These are phyloP conservation scores for Aradus depressus DNA, from an alignment of 2,888 invertebrate species.

Conservation along the genomic window DNA sequence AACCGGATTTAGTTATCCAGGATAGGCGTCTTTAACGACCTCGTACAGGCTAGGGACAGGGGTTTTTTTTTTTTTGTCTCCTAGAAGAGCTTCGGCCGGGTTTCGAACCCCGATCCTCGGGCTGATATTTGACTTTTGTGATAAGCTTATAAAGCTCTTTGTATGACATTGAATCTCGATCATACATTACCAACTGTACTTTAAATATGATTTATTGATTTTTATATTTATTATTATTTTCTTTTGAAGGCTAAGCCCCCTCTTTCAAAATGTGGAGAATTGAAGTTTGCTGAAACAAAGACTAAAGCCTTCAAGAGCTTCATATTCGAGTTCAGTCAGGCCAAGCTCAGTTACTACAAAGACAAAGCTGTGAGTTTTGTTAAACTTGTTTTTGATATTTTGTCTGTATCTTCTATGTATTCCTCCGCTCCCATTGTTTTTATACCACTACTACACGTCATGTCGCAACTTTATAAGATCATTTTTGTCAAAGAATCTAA, in stretches of 20 bases:
- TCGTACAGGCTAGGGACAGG: too few relatives aligned
- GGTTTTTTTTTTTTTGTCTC: too few relatives aligned
- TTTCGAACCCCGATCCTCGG: too few relatives aligned
- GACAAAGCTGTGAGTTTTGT: conserved; percentile 52
- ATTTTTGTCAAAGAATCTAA: too few relatives aligned
- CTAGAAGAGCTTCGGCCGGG: too few relatives aligned
- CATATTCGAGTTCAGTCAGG: conserved; percentile 70
- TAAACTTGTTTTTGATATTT: conserved; percentile 16
- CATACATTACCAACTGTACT: too few relatives aligned
- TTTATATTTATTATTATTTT: background rate
- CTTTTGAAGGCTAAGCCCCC: conserved; percentile 48
- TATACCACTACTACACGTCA: background rate
- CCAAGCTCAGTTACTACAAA: conserved; percentile 63
- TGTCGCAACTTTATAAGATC: too few relatives aligned
- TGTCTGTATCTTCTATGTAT: background rate
- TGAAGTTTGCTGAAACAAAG: conserved; percentile 64
- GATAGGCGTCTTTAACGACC: too few relatives aligned
- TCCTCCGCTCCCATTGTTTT: background rate
- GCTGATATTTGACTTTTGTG: too few relatives aligned
- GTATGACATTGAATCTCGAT: too few relatives aligned
- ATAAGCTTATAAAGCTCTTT: too few relatives aligned
- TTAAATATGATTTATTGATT: background rate
- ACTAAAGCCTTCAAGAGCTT: conserved; percentile 61
- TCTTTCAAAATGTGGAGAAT: conserved; percentile 58
- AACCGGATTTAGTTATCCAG: too few relatives aligned